A percentile compares a stretch with the other conserved stretches of the same genome.
Conservation (phyloP, 92 coral and sea anemone species). For the Isaurus tuberculatus region DNA sequence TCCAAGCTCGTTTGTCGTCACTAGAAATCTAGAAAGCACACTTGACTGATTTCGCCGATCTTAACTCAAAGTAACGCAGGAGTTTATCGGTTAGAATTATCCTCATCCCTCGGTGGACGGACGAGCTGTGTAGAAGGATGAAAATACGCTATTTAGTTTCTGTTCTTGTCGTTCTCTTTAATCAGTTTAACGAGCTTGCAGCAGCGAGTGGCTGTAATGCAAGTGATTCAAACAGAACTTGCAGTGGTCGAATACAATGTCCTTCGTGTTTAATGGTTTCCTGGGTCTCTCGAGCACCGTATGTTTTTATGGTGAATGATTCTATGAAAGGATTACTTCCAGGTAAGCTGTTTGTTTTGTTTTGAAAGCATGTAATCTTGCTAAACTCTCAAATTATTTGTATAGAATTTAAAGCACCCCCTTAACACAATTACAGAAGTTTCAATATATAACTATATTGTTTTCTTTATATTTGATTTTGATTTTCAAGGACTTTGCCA, state of each 20-base stretch:
- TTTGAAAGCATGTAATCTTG: neutral
- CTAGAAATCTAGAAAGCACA: neutral
- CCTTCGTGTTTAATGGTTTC: constrained; percentile 66
- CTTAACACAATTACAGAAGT: neutral
- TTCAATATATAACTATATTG: neutral
- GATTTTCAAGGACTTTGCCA: neutral
- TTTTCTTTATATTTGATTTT: neutral
- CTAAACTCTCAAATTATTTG: neutral
- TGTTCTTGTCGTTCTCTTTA: neutral
- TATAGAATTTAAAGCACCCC: neutral
- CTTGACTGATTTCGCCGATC: constrained; percentile 18
- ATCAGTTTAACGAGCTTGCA: neutral
- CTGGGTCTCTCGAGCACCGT: constrained; percentile 75
- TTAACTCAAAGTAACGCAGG: neutral
- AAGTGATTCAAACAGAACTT: constrained; percentile 19
- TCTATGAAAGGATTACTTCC: constrained; percentile 68
- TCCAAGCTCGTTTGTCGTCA: neutral
- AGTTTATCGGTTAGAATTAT: neutral
- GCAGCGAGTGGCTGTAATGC: neutral
- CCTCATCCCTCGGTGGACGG: neutral
- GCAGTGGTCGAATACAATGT: constrained; percentile 40
- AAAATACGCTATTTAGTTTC: neutral
- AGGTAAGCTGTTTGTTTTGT: constrained; percentile 49
- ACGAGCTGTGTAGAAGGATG: constrained; percentile 13
- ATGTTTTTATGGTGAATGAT: constrained; percentile 46